Conservation (phyloP, 2,888 invertebrate species). For the Strigamia transsilvanica region DNA sequence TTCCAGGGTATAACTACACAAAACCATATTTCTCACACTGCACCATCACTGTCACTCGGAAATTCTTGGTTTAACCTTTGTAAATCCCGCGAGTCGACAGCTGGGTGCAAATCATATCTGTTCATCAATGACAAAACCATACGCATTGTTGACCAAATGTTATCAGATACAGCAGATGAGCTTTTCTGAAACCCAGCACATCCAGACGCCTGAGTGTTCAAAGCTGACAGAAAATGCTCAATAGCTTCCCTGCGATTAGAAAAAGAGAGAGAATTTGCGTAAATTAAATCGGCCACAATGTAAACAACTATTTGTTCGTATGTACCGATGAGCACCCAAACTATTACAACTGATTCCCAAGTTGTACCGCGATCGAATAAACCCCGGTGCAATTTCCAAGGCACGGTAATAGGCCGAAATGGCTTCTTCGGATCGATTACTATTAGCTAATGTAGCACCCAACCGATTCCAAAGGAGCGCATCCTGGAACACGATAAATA, state of each 20-base stretch:
- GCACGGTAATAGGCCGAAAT: conserved; percentile 95
- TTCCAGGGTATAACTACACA: background rate
- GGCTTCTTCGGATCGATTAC: conserved; percentile 92
- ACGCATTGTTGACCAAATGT: conserved; percentile 92
- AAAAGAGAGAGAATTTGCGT: conserved; percentile 12
- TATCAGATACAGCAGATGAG: conserved; percentile 72
- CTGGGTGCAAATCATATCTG: conserved; percentile 68
- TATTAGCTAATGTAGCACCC: conserved; percentile 96
- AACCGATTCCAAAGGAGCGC: conserved; percentile 95
- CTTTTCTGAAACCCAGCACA: conserved; percentile 54
- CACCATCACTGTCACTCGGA: conserved; percentile 28
- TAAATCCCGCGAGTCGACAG: conserved; percentile 68
- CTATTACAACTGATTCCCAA: conserved; percentile 98
- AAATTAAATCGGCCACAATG: conserved; percentile 41
- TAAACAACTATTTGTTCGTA: background rate
- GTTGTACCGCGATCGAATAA: conserved; percentile 95
- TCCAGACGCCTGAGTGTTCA: conserved; percentile 80
- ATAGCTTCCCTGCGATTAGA: conserved; percentile 79
- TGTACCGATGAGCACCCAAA: conserved; percentile 81
- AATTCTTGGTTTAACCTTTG: conserved; percentile 63
- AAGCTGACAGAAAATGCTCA: conserved; percentile 91
- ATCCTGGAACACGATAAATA: conserved; percentile 69
- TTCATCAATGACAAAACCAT: conserved; percentile 84
- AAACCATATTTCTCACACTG: background rate
- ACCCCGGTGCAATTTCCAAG: conserved; percentile 90